phyloP scores from a whole-genome alignment of 2,797 vertebrate species.

The Kryptolebias ocellatus region DNA sequence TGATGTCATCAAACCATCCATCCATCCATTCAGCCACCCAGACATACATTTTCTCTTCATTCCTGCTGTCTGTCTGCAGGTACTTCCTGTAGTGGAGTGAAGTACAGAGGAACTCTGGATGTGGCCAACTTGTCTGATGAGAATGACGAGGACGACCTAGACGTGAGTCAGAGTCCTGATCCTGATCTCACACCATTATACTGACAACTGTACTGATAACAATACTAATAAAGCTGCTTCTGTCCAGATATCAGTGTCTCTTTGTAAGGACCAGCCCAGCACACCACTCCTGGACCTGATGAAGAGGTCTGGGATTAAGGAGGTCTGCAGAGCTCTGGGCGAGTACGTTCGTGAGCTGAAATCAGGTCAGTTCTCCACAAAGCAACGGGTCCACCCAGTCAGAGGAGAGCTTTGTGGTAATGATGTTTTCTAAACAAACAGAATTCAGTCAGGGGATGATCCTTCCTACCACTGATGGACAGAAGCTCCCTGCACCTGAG shows the following conservation, averaged over 20 bases:
- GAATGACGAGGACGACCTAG: constrained; percentile 91
- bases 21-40: background rate
- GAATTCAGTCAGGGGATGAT: constrained; percentile 98
- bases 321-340: constrained; percentile 84
- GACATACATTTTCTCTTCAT: too few relatives aligned
- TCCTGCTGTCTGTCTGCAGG: constrained; percentile 71
- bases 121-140: constrained; percentile 93
- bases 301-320: constrained; percentile 84
- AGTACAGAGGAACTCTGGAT: constrained; percentile 90
- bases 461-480: constrained; percentile 86
- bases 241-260: constrained; percentile 84
- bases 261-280: constrained; percentile 90
- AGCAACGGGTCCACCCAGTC: background rate
- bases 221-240: background rate
- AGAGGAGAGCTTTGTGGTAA: background rate
- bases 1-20: background rate
- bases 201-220: background rate
- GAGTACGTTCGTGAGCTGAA: constrained; percentile 88
- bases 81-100: constrained; percentile 85
- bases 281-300: constrained; percentile 88
- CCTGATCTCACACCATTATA: background rate
- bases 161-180: constrained; percentile 77
- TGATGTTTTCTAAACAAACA: constrained; percentile 65
- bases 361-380: constrained; percentile 79
- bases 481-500: constrained; percentile 33